A percentile compares a stretch with the other conserved stretches of the same genome.
phyloP scores from a whole-genome alignment of 2,888 invertebrate genomes.

The Branchipolynoe longqiensis region DNA sequence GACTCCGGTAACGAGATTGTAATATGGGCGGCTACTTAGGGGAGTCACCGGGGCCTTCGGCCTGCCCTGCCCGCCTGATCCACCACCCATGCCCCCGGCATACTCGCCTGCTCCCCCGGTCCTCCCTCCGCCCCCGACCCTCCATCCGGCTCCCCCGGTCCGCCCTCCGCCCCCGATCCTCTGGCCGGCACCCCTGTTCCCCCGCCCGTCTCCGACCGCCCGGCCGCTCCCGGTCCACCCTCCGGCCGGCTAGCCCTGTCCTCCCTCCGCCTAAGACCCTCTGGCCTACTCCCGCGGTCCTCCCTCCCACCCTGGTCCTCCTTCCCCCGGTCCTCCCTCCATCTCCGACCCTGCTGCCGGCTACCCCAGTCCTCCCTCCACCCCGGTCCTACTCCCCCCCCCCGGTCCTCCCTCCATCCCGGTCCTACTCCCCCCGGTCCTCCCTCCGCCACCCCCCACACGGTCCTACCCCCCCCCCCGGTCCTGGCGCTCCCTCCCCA shows the following conservation, averaged over 20 bases:
- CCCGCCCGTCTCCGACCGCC: background rate
- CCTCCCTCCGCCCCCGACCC: background rate
- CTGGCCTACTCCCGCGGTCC: background rate
- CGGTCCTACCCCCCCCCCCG: too few relatives aligned
- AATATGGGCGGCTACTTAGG: slow-evolving; percentile 44
- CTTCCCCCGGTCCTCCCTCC: background rate
- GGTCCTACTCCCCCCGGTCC: background rate
- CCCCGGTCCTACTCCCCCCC: too few relatives aligned
- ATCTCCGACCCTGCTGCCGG: background rate
- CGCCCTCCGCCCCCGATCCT: too few relatives aligned
- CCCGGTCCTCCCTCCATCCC: too few relatives aligned
- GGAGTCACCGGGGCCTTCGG: background rate
- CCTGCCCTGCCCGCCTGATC: background rate
- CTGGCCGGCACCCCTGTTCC: background rate
- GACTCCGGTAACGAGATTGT: slow-evolving; percentile 52
- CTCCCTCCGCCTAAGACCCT: background rate
- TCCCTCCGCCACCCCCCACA: background rate
- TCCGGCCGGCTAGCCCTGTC: background rate
- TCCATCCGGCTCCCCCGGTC: background rate
- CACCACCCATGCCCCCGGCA: slow-evolving; percentile 14
- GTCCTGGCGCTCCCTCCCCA: background rate
- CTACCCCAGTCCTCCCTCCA: background rate
- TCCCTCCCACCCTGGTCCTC: background rate
- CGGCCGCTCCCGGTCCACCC: too few relatives aligned
- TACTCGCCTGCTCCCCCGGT: too few relatives aligned